Evolutionary conservation across 2,888 invertebrate genomes (phyloP).

Genomic region (Acanthosepion pharaonis): DNA sequence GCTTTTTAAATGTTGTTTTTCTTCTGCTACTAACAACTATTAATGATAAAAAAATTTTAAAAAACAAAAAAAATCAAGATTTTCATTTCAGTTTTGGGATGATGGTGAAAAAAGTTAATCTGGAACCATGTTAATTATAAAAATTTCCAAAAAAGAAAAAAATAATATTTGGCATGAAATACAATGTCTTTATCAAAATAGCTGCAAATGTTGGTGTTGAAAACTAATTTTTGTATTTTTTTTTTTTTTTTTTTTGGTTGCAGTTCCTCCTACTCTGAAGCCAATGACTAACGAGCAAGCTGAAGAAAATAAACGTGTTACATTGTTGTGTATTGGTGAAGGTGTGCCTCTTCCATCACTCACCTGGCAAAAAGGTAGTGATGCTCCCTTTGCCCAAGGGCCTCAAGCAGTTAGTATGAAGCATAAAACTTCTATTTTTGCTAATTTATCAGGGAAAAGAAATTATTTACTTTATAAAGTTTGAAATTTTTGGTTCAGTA

Average conservation of each 20-base stretch:
- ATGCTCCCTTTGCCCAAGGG: constrained; percentile 50
- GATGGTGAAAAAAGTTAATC: too few relatives aligned
- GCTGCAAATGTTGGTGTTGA: background rate
- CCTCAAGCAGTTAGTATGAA: constrained; percentile 47
- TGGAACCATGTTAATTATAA: too few relatives aligned
- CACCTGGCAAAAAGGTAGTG: constrained; percentile 54
- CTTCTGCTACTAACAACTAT: too few relatives aligned
- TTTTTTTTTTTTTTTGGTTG: background rate
- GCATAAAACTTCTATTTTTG: background rate
- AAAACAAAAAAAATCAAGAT: too few relatives aligned
- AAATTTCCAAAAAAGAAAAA: too few relatives aligned
- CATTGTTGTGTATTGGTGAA: constrained; percentile 54
- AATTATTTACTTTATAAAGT: background rate
- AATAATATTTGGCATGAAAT: background rate
- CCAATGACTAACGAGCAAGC: background rate
- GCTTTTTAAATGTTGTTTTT: too few relatives aligned
- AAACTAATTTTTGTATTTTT: background rate
- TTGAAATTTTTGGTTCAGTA: too few relatives aligned
- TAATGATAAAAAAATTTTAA: too few relatives aligned
- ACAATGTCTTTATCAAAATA: background rate
- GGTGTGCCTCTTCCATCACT: constrained; percentile 59
- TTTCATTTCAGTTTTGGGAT: too few relatives aligned
- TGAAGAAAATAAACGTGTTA: constrained; percentile 16
- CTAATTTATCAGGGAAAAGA: too few relatives aligned
- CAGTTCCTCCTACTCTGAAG: constrained; percentile 52